These are phyloP conservation scores for Suncus etruscus DNA, from an alignment of 2,113 vertebrate species.

Conservation along the genomic window DNA sequence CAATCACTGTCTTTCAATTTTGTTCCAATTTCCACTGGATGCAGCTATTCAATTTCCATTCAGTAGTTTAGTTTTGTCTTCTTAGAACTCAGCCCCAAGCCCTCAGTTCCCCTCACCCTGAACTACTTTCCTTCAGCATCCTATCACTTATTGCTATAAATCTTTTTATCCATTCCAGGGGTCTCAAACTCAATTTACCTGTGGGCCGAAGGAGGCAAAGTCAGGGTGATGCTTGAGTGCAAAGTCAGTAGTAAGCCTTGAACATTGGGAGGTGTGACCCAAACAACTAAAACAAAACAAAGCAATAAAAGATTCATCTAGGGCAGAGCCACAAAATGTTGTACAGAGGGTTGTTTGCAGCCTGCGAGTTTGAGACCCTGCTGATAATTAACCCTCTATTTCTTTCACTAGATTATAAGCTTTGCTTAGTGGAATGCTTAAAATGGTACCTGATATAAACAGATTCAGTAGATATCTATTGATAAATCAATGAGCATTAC, in stretches of 20 bases:
- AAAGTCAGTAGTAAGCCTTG: too few relatives aligned
- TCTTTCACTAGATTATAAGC: neutral
- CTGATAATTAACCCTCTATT: neutral
- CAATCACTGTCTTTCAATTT: neutral
- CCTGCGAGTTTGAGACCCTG: too few relatives aligned
- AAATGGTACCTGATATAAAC: neutral
- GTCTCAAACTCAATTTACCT: too few relatives aligned
- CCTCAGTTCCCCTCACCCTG: too few relatives aligned
- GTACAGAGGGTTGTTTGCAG: too few relatives aligned
- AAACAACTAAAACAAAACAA: too few relatives aligned
- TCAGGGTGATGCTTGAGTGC: too few relatives aligned
- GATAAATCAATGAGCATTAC: neutral
- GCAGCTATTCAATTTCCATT: neutral
- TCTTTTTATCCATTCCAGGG: neutral
- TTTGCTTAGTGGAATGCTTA: slow-evolving; percentile 1
- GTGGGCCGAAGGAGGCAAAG: too few relatives aligned
- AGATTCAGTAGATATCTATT: slow-evolving; percentile 15
- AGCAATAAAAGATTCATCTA: too few relatives aligned
- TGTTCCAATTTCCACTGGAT: neutral
- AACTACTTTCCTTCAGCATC: neutral
- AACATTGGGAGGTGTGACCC: too few relatives aligned
- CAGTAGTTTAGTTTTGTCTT: neutral
- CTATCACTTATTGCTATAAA: neutral
- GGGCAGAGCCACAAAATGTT: too few relatives aligned
- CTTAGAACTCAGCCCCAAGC: neutral